Evolutionary conservation across 2,113 vertebrate species (phyloP).

Genomic region (Leucoraja erinaceus): DNA sequence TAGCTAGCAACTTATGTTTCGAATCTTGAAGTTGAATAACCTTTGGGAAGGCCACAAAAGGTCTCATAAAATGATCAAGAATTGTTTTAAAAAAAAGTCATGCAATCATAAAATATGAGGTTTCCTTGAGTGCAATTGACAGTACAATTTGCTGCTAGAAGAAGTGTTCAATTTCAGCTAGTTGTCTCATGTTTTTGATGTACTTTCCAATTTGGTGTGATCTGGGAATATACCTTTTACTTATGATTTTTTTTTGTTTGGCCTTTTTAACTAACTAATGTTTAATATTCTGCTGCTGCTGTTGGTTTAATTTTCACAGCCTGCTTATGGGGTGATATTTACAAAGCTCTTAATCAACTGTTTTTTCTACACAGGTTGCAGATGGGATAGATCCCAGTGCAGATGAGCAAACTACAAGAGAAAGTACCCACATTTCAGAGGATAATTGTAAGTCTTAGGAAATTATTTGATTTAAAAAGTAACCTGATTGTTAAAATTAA

Average conservation of each 20-base stretch:
- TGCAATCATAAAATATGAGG: too few relatives aligned
- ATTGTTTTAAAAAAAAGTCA: too few relatives aligned
- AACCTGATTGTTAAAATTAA: background rate
- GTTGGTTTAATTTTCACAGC: background rate
- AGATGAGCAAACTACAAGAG: constrained; percentile 86
- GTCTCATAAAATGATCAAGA: too few relatives aligned
- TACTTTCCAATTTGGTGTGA: background rate
- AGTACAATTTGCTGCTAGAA: background rate
- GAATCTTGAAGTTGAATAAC: too few relatives aligned
- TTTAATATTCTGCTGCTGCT: too few relatives aligned
- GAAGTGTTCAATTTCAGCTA: background rate
- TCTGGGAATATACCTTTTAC: background rate
- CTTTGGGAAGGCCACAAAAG: too few relatives aligned
- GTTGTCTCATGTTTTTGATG: too few relatives aligned
- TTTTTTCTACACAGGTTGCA: constrained; percentile 61
- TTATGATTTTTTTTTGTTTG: background rate
- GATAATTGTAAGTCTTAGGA: constrained; percentile 68
- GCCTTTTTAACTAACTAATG: background rate
- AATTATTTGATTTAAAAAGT: background rate
- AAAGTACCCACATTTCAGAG: constrained; percentile 80
- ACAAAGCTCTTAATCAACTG: background rate
- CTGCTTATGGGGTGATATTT: background rate
- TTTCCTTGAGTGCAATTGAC: background rate
- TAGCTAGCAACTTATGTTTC: too few relatives aligned
- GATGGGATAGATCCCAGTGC: constrained; percentile 86